Percentiles rank a stretch among this genome's conserved stretches.
These are phyloP conservation scores for Xenopus laevis DNA, from an alignment of 2,113 vertebrate species.

Conservation along the genomic window DNA sequence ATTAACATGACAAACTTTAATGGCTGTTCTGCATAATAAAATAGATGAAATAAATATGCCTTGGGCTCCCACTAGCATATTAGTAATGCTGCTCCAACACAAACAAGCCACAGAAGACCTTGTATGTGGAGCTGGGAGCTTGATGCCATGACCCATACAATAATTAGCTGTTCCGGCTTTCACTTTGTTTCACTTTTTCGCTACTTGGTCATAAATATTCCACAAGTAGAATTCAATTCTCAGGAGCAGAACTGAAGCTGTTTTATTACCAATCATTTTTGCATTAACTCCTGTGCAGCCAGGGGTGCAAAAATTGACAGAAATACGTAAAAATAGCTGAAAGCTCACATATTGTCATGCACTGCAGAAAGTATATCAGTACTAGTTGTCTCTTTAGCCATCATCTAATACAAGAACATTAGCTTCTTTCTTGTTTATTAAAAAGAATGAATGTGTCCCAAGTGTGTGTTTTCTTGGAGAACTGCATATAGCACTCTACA, in stretches of 20 bases:
- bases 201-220: slow-evolving; percentile 34
- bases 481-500: too few relatives aligned
- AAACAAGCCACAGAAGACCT: slow-evolving; percentile 18
- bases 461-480: too few relatives aligned
- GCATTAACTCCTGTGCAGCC: background rate
- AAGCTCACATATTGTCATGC: background rate
- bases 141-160: slow-evolving; percentile 19
- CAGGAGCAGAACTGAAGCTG: slow-evolving; percentile 1
- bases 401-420: too few relatives aligned
- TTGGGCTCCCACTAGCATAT: slow-evolving; percentile 13
- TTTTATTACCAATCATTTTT: background rate
- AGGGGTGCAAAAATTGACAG: background rate
- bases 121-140: slow-evolving; percentile 1
- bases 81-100: slow-evolving; percentile 21
- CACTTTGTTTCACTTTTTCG: slow-evolving; percentile 15
- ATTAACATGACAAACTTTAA: slow-evolving; percentile 40
- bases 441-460: too few relatives aligned
- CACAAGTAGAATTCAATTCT: slow-evolving; percentile 11
- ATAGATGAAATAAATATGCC: slow-evolving; percentile 29
- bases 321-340: background rate
- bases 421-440: too few relatives aligned
- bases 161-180: slow-evolving; percentile 31
- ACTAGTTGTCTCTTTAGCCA: too few relatives aligned
- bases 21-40: slow-evolving; percentile 34
- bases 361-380: too few relatives aligned